These are phyloP conservation scores for Pantelozetes paolii DNA, from an alignment of 2,888 invertebrate genomes.

Conservation along the genomic window DNA sequence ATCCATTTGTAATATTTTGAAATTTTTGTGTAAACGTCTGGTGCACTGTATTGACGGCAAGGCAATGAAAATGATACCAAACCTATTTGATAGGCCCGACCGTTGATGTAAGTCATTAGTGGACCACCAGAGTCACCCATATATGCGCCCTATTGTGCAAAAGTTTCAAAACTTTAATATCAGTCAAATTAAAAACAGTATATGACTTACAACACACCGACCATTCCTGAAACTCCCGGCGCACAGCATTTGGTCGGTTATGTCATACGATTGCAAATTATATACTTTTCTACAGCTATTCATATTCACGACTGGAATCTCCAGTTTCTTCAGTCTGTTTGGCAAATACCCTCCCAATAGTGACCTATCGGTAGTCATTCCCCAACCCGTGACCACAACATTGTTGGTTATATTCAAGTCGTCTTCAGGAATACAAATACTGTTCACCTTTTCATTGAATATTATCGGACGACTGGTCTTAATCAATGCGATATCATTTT, in stretches of 20 bases:
- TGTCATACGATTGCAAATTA: conserved; percentile 23
- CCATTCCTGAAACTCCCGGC: conserved; percentile 40
- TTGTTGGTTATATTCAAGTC: background rate
- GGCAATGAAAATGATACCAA: conserved; percentile 41
- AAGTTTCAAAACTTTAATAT: background rate
- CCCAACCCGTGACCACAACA: conserved; percentile 36
- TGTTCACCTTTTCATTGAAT: conserved; percentile 35
- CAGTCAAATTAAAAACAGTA: background rate
- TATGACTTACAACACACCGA: conserved; percentile 33
- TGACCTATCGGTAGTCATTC: conserved; percentile 31
- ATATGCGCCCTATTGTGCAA: conserved; percentile 35
- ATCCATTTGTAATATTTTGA: conserved; percentile 37
- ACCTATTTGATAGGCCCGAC: conserved; percentile 37
- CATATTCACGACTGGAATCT: conserved; percentile 38
- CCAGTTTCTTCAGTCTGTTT: conserved; percentile 22
- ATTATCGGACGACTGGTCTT: conserved; percentile 33
- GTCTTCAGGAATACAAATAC: conserved; percentile 30
- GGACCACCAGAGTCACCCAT: conserved; percentile 40
- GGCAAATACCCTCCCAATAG: conserved; percentile 14
- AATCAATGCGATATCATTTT: conserved; percentile 41
- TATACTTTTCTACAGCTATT: conserved; percentile 29
- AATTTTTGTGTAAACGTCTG: conserved; percentile 38
- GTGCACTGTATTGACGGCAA: conserved; percentile 32
- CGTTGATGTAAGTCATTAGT: conserved; percentile 24
- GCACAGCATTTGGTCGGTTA: conserved; percentile 39